phyloP scores from a whole-genome alignment of 2,113 vertebrate genomes.

The Carettochelys insculpta region DNA sequence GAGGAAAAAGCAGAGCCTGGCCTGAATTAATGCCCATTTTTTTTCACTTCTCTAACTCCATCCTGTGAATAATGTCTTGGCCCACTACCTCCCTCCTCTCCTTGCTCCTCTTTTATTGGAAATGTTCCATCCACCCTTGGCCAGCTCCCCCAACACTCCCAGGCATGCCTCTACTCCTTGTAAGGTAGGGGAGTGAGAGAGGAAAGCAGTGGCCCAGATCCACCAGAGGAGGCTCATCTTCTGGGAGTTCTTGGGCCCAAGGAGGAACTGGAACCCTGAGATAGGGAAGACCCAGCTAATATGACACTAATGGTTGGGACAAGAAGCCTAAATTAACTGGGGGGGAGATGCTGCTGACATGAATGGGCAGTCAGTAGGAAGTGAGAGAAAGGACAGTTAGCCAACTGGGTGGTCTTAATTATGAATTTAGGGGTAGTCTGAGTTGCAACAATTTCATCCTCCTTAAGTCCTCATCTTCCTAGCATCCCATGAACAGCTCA shows the following conservation, averaged over 20 bases:
- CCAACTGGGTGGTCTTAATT: too few species aligned
- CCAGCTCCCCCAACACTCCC: rapidly evolving
- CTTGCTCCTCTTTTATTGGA: too few species aligned
- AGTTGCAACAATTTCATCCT: too few species aligned
- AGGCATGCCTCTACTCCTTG: neutral
- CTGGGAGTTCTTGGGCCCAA: too few species aligned
- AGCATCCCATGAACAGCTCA: neutral
- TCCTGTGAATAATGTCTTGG: neutral
- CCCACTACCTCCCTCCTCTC: neutral
- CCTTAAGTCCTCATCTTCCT: neutral
- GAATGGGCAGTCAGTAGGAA: too few species aligned
- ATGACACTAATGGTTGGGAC: neutral
- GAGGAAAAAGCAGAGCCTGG: slow-evolving; percentile 47
- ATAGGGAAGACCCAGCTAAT: neutral
- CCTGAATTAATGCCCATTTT: slow-evolving; percentile 40
- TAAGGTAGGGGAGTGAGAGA: neutral
- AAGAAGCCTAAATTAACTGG: too few species aligned
- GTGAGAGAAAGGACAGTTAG: too few species aligned
- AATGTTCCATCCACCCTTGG: too few species aligned
- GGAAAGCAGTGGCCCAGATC: neutral
- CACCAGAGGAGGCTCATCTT: neutral
- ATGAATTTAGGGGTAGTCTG: too few species aligned
- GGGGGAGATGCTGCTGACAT: too few species aligned
- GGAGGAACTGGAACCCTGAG: neutral
- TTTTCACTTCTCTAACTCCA: slow-evolving; percentile 36